These are phyloP conservation scores for Parelbella ahira DNA, from an alignment of 2,888 invertebrate genomes.

Conservation along the genomic window DNA sequence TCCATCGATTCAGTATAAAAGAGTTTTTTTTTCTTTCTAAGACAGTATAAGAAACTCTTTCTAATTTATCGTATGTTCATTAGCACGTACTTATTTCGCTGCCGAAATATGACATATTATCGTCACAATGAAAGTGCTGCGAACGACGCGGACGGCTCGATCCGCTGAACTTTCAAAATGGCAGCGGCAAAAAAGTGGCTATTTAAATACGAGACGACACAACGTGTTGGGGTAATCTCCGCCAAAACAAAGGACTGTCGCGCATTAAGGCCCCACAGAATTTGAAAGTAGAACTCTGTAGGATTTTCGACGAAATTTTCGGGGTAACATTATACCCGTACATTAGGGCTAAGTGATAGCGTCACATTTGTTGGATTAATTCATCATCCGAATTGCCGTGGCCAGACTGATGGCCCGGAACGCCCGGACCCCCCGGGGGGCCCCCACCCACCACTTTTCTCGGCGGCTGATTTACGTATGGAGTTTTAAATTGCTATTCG, in stretches of 20 bases:
- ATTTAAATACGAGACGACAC: slow-evolving; percentile 10
- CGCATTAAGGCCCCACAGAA: slow-evolving; percentile 26
- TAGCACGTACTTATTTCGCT: no score
- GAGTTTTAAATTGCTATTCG: slow-evolving; percentile 49
- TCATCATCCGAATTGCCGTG: slow-evolving; percentile 81
- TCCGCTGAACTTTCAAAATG: slow-evolving; percentile 8
- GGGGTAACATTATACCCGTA: slow-evolving; percentile 79
- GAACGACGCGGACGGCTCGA: slow-evolving; percentile 8
- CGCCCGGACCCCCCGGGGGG: slow-evolving; percentile 42
- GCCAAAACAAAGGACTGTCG: slow-evolving; percentile 24
- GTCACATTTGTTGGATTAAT: slow-evolving; percentile 81
- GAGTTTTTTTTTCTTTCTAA: no score
- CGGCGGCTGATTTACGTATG: slow-evolving; percentile 54
- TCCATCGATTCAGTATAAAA: neutral
- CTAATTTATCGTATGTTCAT: no score
- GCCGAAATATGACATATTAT: no score
- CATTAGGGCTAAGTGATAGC: slow-evolving; percentile 81
- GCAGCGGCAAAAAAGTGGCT: slow-evolving; percentile 11
- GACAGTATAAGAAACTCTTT: no score
- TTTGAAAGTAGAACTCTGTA: slow-evolving; percentile 25
- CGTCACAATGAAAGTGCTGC: slow-evolving; percentile 9
- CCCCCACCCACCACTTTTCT: slow-evolving; percentile 47
- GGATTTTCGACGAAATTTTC: slow-evolving; percentile 49
- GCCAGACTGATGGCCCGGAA: slow-evolving; percentile 79
- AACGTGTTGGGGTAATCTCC: slow-evolving; percentile 23